Evolutionary conservation across 2,113 vertebrate species (phyloP), one percentile per base, ranked within the genome.

Genomic region (Mirounga angustirostris): DNA sequence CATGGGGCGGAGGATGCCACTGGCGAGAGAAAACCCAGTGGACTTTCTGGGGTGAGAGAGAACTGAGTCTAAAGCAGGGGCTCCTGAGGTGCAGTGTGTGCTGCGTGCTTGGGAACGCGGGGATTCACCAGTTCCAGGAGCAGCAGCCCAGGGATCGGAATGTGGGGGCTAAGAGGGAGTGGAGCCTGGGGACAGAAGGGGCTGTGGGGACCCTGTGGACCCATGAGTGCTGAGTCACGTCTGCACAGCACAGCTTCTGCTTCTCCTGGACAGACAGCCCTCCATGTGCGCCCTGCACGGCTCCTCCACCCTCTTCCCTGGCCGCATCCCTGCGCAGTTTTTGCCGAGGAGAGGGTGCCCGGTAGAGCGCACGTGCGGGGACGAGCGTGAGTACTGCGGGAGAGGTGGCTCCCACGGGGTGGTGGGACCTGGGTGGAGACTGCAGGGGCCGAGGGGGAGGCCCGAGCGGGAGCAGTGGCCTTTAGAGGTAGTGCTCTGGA

Each of bases 321-420:
- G 50, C 8, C 40, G 26, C 2, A 2, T 50, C 76, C 46, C 24
- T 22, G 4, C 1, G 1, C 58, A 7, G 22, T 7, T 3, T 28
- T 56, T 46, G 26, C 26, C 21, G 6, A 14, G 0, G 50, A 46
- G 21, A 33, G 19, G 56, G 56, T 14, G 4, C 26, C 33, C n/a
- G 0, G 46, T 12, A 40, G 58, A 40, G 43, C n/a, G 12, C 2
- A 0, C 0, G 12, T 2, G 1, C 0, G 1, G 22, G 50, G 58
- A 50, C 15, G 7, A 3, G 12, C 12, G 36, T 65, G 33, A 36
- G 5, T 21, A 33, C 16, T 0, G 1, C 4, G 33, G 9, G 43
- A 12, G 22, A 56, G 81, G 18, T 30, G 43, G 43, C 36, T 22
- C 18, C 69, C 3, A 13, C 8, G 3, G 26, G 11, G 7, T 11